phyloP scores from a whole-genome alignment of 2,888 invertebrate species.

The Mactromeris polynyma region DNA sequence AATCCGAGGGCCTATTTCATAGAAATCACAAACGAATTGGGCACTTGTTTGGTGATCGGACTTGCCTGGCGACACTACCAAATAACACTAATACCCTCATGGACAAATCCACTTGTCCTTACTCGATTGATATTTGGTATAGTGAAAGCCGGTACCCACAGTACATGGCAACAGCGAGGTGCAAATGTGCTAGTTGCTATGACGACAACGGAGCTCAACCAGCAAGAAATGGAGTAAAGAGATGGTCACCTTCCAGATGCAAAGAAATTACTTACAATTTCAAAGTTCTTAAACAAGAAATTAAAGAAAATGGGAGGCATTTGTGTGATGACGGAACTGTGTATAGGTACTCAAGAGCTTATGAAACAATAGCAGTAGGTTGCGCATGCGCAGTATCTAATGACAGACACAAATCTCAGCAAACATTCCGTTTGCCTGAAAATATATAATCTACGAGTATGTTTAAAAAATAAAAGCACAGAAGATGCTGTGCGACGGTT shows the following conservation, averaged over 20 bases:
- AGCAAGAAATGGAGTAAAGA: background rate
- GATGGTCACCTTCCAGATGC: background rate
- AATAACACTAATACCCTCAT: background rate
- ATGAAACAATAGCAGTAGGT: background rate
- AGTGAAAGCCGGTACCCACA: background rate
- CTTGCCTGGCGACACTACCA: background rate
- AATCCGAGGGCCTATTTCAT: background rate
- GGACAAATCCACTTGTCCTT: background rate
- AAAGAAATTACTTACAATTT: background rate
- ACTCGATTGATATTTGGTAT: background rate
- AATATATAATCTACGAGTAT: too few species aligned
- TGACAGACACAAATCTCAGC: background rate
- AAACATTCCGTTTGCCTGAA: background rate
- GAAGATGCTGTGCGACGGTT: too few species aligned
- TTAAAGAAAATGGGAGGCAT: background rate
- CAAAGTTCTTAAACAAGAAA: background rate
- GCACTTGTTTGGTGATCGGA: background rate
- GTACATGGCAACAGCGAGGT: conserved; percentile 7
- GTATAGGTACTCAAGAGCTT: background rate
- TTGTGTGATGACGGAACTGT: background rate
- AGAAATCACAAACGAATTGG: background rate
- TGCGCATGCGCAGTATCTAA: background rate
- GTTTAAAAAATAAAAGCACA: too few species aligned
- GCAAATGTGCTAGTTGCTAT: background rate
- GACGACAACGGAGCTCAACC: background rate